Conservation (phyloP, 2,797 vertebrate species). For the Malacoraja senta region DNA sequence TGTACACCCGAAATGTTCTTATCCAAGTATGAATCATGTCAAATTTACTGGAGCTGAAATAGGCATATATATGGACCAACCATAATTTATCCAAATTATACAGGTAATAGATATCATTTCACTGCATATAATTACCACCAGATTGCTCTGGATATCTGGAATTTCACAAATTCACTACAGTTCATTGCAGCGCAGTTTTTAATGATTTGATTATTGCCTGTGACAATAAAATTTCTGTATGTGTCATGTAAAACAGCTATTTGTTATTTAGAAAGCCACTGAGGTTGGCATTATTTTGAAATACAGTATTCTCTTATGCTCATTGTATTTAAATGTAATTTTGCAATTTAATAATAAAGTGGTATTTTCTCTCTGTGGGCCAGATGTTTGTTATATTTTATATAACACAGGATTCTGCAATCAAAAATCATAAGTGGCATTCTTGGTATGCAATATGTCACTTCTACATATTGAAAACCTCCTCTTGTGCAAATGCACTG, state of each 20-base stretch:
- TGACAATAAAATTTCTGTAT: constrained; percentile 25
- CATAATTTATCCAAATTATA: constrained; percentile 59
- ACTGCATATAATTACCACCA: constrained; percentile 19
- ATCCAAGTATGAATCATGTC: constrained; percentile 61
- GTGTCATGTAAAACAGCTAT: constrained; percentile 35
- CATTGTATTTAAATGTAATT: constrained; percentile 19
- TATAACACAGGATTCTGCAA: background rate
- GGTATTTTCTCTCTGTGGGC: background rate
- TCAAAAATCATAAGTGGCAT: background rate
- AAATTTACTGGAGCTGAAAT: constrained; percentile 66
- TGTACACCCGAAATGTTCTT: constrained; percentile 58
- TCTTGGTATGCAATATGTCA: background rate
- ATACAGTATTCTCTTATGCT: background rate
- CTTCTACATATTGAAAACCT: background rate
- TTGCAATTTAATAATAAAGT: background rate
- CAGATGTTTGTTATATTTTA: constrained; percentile 2
- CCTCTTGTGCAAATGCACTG: background rate
- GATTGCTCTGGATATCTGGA: constrained; percentile 18
- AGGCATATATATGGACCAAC: constrained; percentile 58
- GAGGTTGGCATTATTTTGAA: constrained; percentile 22
- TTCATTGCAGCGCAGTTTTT: background rate
- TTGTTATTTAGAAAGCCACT: constrained; percentile 30
- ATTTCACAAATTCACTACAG: background rate
- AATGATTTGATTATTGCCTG: constrained; percentile 36
- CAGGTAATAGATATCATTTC: constrained; percentile 48